A percentile compares a stretch with the other conserved stretches of the same genome.
These are phyloP conservation scores for Nasonia vitripennis DNA, from an alignment of 1,140 invertebrate species.

Conservation along the genomic window DNA sequence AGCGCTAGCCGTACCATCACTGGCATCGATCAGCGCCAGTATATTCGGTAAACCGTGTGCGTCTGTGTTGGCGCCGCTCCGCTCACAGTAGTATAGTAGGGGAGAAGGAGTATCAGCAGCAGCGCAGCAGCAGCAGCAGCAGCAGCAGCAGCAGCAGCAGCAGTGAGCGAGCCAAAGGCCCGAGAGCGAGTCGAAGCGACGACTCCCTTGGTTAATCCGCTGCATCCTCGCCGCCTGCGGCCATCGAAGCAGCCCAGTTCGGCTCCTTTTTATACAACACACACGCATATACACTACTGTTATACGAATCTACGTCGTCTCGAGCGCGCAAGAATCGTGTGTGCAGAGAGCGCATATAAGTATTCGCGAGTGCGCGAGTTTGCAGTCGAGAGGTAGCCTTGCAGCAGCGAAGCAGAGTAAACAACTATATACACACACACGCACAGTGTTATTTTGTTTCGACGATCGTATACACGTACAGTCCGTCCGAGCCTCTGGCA, in stretches of 20 bases:
- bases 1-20: no score
- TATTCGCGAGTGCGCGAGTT: no score
- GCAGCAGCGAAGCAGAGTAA: no score
- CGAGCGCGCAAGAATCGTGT: no score
- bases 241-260: neutral
- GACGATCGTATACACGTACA: neutral
- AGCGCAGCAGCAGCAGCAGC: neutral
- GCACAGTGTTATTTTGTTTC: neutral
- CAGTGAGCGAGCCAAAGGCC: neutral
- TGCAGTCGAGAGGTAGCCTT: no score
- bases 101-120: no score
- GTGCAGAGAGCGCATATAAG: no score
- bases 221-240: neutral
- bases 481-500: neutral
- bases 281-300: neutral
- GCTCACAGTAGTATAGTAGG: no score
- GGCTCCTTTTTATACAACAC: neutral
- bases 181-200: neutral
- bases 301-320: no score
- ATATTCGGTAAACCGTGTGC: neutral
- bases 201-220: neutral
- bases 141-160: neutral
- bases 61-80: neutral
- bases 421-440: neutral
- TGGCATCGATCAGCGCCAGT: slow-evolving; percentile 20